phyloP scores from a whole-genome alignment of 1,140 invertebrate species.

The Aphaenogaster rudis region DNA sequence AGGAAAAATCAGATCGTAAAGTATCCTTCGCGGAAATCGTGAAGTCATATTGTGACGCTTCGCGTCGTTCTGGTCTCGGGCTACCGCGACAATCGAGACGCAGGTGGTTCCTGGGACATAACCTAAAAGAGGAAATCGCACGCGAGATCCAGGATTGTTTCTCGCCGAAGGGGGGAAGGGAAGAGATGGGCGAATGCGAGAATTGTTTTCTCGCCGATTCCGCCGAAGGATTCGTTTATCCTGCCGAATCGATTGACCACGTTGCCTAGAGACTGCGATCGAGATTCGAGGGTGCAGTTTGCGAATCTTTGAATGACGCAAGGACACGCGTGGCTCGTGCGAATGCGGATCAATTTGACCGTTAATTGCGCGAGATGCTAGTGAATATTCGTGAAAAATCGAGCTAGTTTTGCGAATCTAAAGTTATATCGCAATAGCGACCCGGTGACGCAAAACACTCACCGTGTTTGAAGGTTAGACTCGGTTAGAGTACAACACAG shows the following conservation, averaged over 20 bases:
- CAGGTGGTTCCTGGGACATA: slow-evolving; percentile 28
- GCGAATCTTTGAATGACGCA: background rate
- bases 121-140: slow-evolving; percentile 59
- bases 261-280: slow-evolving; percentile 82
- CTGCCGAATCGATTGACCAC: slow-evolving; percentile 78
- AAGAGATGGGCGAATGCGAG: background rate
- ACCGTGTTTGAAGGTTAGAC: slow-evolving; percentile 14
- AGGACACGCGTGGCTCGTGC: background rate
- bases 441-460: background rate
- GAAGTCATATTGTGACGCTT: background rate
- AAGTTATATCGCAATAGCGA: background rate
- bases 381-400: background rate
- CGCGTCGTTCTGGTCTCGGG: background rate
- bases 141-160: background rate
- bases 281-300: slow-evolving; percentile 36
- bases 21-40: background rate
- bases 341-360: background rate
- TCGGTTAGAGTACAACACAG: slow-evolving; percentile 4
- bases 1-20: background rate
- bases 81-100: background rate
- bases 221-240: slow-evolving; percentile 12
- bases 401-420: background rate
- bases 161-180: background rate
- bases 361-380: background rate
- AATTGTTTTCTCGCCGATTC: background rate